Base-by-base conservation (phyloP, 2,888 invertebrate species). In the Agapostemon virescens region DNA sequence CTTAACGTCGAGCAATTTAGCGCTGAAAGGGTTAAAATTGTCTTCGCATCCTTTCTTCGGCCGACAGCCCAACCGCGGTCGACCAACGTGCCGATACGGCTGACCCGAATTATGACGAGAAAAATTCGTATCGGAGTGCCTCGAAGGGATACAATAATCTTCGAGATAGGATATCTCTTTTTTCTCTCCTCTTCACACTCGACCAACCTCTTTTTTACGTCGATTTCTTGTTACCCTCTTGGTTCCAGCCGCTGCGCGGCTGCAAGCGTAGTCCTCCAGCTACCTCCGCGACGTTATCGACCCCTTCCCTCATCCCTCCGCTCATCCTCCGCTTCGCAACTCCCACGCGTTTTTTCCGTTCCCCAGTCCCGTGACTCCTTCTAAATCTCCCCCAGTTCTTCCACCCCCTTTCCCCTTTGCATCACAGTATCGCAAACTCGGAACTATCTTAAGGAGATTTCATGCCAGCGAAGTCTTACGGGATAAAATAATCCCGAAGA, bases 381-480 rank as follows among this genome's bases (percentile, higher is more conserved):
- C 55, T 63, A 40, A 36, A 38, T 36, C 64, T 42, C 33, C 66
- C 63, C 67, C 71, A 23, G 49, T 61, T 61, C 61, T 61, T 61
- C 61, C 33, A n/a, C 20, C 33, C 61, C 33, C 4, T 11, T 11
- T 11, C 63, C 52, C 55, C 45, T 82, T 82, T 84, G 85, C 85
- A 85, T 85, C 77, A 72, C 38, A 69, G 74, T 81, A 82, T 82
- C 84, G 82, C 84, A 73, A 78, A 69, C 80, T 69, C 80, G 74
- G 23, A 70, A 74, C 79, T 84, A 82, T 82, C 85, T 80, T 77
- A 73, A 73, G 81, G 74, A 77, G 82, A 82, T 84, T 84, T 80
- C 77, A 55, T 36, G 66, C 61, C 52, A 33, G 30, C 33, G 15
- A 20, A 64, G 74, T 58, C 64, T 74, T 71, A 42, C 76, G 61